These are phyloP conservation scores for Nilaparvata lugens DNA, from an alignment of 1,140 invertebrate genomes.

Conservation along the genomic window DNA sequence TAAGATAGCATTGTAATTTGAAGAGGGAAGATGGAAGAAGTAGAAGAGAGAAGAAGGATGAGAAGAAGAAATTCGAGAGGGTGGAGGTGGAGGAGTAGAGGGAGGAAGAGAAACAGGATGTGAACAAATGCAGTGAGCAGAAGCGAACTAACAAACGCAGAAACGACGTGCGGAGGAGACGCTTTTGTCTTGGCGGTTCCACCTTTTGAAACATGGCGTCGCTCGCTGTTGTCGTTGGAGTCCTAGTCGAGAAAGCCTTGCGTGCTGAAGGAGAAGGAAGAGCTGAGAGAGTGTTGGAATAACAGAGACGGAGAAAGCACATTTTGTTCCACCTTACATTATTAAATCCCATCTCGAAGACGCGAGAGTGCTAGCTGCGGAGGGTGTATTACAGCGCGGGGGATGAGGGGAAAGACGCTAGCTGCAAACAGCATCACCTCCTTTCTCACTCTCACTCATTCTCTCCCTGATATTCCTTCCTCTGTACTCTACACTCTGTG, in stretches of 20 bases:
- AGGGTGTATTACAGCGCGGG: neutral
- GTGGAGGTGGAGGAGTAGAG: no score
- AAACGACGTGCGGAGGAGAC: neutral
- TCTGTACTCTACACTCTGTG: slow-evolving; percentile 4
- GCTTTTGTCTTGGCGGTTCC: slow-evolving; percentile 17
- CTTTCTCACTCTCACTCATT: no score
- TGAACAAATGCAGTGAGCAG: no score
- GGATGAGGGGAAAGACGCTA: slow-evolving; percentile 7
- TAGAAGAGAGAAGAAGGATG: no score
- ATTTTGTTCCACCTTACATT: slow-evolving; percentile 19
- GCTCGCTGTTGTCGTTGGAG: neutral
- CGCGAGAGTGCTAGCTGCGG: neutral
- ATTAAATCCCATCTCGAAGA: slow-evolving; percentile 16
- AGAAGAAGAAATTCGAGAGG: no score
- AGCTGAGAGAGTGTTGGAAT: no score
- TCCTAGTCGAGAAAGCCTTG: no score
- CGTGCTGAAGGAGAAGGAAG: no score
- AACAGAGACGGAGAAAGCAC: neutral
- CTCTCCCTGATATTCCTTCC: neutral
- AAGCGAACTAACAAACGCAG: no score
- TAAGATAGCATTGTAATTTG: slow-evolving; percentile 18
- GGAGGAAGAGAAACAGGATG: no score
- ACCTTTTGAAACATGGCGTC: slow-evolving; percentile 18
- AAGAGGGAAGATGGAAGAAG: neutral
- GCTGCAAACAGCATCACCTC: slow-evolving; percentile 5